These are phyloP conservation scores for Acomys russatus DNA, from an alignment of 2,797 vertebrate genomes.

Conservation along the genomic window DNA sequence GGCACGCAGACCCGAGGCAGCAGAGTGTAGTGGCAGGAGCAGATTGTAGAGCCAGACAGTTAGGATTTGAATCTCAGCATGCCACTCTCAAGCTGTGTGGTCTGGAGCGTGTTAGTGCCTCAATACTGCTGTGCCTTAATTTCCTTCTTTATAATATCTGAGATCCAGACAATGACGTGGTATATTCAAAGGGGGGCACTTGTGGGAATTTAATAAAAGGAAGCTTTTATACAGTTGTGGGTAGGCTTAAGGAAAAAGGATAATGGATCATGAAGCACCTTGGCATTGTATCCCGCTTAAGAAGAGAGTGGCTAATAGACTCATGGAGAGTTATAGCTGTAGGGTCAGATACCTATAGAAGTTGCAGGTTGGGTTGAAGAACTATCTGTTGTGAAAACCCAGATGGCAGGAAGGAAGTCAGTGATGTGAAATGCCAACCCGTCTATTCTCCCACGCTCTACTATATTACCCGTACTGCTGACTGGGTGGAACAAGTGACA, in stretches of 20 bases:
- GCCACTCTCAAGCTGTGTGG: not conserved
- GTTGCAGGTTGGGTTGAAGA: not conserved
- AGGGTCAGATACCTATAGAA: not conserved
- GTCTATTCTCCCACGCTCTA: not conserved
- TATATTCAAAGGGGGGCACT: not conserved
- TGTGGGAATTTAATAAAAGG: slow-evolving; percentile 16
- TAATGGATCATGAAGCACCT: not conserved
- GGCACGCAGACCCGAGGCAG: not conserved
- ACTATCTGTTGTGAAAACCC: slow-evolving; percentile 14
- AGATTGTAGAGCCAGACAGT: slow-evolving; percentile 19
- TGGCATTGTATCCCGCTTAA: not conserved
- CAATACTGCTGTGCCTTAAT: not conserved
- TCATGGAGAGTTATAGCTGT: not conserved
- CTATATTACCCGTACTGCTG: not conserved
- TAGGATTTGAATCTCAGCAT: not conserved
- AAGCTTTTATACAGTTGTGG: slow-evolving; percentile 5
- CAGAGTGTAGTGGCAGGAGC: not conserved
- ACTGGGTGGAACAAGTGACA: not conserved
- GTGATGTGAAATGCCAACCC: not conserved
- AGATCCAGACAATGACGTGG: not conserved
- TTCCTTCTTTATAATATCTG: slow-evolving; percentile 7
- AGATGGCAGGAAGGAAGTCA: not conserved
- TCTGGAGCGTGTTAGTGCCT: not conserved
- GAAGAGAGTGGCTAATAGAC: not conserved
- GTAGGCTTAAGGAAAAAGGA: slow-evolving; percentile 4